Evolutionary conservation across 2,888 invertebrate genomes (phyloP).

Genomic region (Heliconius aoede): DNA sequence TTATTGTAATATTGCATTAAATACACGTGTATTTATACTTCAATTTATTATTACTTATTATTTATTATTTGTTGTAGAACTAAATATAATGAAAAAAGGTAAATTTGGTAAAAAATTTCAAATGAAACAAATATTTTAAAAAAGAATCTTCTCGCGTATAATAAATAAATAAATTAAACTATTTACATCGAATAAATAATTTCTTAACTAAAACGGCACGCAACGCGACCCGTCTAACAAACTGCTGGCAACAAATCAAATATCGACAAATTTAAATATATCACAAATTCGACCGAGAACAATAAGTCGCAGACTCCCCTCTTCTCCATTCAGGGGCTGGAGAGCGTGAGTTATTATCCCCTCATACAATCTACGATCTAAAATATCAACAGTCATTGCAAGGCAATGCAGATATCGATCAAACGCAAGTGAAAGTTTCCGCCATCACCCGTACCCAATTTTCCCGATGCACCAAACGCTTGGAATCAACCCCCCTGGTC

Average conservation of each 20-base stretch:
- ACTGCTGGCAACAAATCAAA: slow-evolving; percentile 43
- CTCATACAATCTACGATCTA: slow-evolving; percentile 55
- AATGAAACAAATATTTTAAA: slow-evolving; percentile 62
- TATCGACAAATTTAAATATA: slow-evolving; percentile 58
- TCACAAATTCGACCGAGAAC: slow-evolving; percentile 58
- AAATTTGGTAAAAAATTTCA: slow-evolving; percentile 48
- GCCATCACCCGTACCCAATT: slow-evolving; percentile 65
- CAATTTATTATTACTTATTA: slow-evolving; percentile 6
- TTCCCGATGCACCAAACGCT: slow-evolving; percentile 54
- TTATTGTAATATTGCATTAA: slow-evolving; percentile 6
- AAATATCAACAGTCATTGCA: slow-evolving; percentile 40
- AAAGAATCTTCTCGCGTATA: slow-evolving; percentile 69
- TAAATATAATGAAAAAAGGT: slow-evolving; percentile 49
- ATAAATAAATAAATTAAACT: slow-evolving; percentile 60
- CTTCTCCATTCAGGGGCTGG: slow-evolving; percentile 55
- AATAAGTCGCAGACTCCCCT: slow-evolving; percentile 78
- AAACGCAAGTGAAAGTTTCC: slow-evolving; percentile 59
- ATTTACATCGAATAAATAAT: slow-evolving; percentile 66
- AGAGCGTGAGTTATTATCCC: slow-evolving; percentile 79
- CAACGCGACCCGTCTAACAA: slow-evolving; percentile 51
- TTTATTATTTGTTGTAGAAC: slow-evolving; percentile 1
- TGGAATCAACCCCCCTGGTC: slow-evolving; percentile 75
- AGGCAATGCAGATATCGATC: slow-evolving; percentile 42
- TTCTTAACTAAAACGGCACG: slow-evolving; percentile 51
- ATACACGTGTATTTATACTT: background rate